Evolutionary conservation across 2,797 vertebrate genomes (phyloP), one percentile per base, ranked within the genome.

Genomic region (Lutra lutra): DNA sequence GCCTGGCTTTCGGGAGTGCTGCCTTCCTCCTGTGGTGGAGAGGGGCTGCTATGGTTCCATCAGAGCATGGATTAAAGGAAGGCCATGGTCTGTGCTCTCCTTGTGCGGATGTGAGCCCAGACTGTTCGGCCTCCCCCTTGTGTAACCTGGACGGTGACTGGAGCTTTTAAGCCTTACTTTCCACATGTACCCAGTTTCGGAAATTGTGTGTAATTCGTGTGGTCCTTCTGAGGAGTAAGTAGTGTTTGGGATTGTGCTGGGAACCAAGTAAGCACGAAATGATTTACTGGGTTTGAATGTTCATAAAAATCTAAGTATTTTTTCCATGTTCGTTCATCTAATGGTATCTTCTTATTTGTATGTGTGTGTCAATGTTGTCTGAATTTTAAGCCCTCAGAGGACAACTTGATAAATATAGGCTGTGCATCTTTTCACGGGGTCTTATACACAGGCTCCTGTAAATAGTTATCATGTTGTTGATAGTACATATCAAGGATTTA

Each of bases 41-140:
- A 48, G 35, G 17, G 6, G 1, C 38, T 13, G 46, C 32, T 9
- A 27, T 18, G 72, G 17, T 21, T 17, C 43, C 3, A 10, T 38
- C 70, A 23, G 82, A 87, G 62, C 20, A 1, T 12, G n/a, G 8
- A 15, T n/a, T 38, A 58, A n/a, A 83, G 48, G 43, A 38, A 46
- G n/a, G 7, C 46, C 18, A 10, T 46, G 29, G 40, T 25, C 29
- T 78, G 66, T 38, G 29, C 40, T 78, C 48, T 3, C 25, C 46
- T 1, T 40, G 43, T 1, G 1, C 0, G 2, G 6, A 0, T 8
- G 12, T 14, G 10, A 90, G 7, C 23, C 23, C 62, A 20, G 62
- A 38, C 35, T 4, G 10, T 3, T 0, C 13, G 1, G 13, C 8
- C 18, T 58, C 23, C 35, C 18, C 2, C 20, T 35, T 4, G 1